Evolutionary conservation across 2,797 vertebrate species (phyloP), one percentile per base, ranked within the genome.

Genomic region (Bryconaethiops microstoma): DNA sequence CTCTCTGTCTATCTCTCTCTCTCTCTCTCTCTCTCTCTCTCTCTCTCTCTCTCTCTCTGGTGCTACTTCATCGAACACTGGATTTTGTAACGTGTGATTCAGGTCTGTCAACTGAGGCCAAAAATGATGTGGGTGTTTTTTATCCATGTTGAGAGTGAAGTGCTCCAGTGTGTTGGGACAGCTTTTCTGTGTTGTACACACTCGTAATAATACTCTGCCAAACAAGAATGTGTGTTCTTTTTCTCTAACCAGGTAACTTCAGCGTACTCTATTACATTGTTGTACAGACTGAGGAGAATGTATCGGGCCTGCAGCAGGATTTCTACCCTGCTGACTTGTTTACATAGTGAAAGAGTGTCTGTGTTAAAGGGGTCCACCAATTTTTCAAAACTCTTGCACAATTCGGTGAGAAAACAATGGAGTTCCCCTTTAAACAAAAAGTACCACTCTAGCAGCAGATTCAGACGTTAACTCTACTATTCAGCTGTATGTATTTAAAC

Each of bases 21-120:
- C 52, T 63, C 54, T 25, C 67, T 71, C 57, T 50, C 48, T 55
- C 17, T 40, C 23, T 78, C 17, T 35, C 19, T 63, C 76, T 50
- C 9, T 21, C 21, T 45, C 19, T 60, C 72, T 48, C 29, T 69
- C 35, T 60, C 54, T 80, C 29, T 55, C 45, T 23, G 59, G 40
- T 57, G 76, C 81, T 70, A 59, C 82, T 83, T 82, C 63, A 52
- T 52, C 71, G 77, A 74, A 76, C 65, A 21, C 65, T 82, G 65
- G 79, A 80, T 71, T 78, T 55, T 65, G 54, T 48, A 68, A 50
- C 79, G 69, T 73, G 60, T 48, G 52, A 39, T 55, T 60, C 48
- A 54, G 45, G 14, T 70, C 52, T 81, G 65, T 72, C 75, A 76
- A 29, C 60, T 72, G 67, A 78, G 65, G 76, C 77, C 74, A 82